These are phyloP conservation scores for Adrianichthys oophorus DNA, from an alignment of 2,797 vertebrate genomes.

Conservation along the genomic window DNA sequence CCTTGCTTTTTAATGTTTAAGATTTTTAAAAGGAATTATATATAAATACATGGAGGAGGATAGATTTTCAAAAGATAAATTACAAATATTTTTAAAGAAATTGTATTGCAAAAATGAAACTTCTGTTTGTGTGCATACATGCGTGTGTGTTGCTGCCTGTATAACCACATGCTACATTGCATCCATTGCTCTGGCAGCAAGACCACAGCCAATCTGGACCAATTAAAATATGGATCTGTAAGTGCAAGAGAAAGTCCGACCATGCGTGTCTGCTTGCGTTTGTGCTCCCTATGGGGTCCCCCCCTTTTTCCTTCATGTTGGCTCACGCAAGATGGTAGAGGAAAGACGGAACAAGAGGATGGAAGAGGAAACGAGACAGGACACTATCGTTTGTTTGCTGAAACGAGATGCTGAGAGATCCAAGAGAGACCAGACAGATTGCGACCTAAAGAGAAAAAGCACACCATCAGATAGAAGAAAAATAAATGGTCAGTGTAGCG, in stretches of 20 bases:
- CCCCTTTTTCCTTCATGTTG: slow-evolving; percentile 4
- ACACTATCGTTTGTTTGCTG: slow-evolving; percentile 19
- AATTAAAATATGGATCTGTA: slow-evolving; percentile 63
- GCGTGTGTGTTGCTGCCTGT: slow-evolving; percentile 3
- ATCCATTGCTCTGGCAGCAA: slow-evolving; percentile 37
- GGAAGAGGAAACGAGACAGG: slow-evolving; percentile 15
- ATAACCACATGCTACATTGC: slow-evolving; percentile 35
- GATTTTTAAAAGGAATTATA: slow-evolving; percentile 21
- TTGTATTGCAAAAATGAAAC: slow-evolving; percentile 1
- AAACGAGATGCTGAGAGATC: slow-evolving; percentile 46
- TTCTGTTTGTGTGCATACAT: not conserved
- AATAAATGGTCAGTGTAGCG: slow-evolving; percentile 51
- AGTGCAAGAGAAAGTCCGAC: slow-evolving; percentile 18
- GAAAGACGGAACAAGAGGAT: slow-evolving; percentile 11
- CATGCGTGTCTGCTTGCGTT: slow-evolving; percentile 12
- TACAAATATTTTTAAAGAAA: too few relatives aligned
- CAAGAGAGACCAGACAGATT: slow-evolving; percentile 16
- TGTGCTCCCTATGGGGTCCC: slow-evolving; percentile 24
- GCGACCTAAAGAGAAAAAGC: slow-evolving; percentile 42
- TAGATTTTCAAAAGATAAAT: slow-evolving; percentile 15
- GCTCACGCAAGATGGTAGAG: slow-evolving; percentile 28
- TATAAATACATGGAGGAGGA: too few relatives aligned
- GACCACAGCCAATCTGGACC: slow-evolving; percentile 55
- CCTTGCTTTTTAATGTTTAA: slow-evolving; percentile 22
- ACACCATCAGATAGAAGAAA: slow-evolving; percentile 45